A percentile compares a stretch with the other conserved stretches of the same genome.
Conservation (phyloP, 2,888 invertebrate genomes). For the Petrophora chlorosata region DNA sequence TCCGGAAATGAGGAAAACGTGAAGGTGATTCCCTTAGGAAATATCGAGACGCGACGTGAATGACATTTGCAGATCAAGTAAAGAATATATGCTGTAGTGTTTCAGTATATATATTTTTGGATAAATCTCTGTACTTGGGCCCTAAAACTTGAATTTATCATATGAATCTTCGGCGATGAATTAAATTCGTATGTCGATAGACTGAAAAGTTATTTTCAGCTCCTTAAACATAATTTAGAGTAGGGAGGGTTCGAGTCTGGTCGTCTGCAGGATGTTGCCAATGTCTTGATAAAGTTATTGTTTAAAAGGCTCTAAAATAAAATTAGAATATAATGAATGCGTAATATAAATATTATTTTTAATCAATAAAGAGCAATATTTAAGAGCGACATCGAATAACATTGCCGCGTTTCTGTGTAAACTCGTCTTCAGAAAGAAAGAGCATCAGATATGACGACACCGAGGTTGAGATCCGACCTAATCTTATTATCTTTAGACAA, state of each 20-base stretch:
- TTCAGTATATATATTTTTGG: constrained; percentile 56
- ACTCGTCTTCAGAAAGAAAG: no score
- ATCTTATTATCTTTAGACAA: no score
- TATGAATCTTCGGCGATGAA: constrained; percentile 56
- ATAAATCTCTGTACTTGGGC: constrained; percentile 70
- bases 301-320: constrained; percentile 75
- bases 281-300: constrained; percentile 69
- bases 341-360: constrained; percentile 83
- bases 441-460: no score
- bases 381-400: no score
- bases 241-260: constrained; percentile 41
- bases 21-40: background rate
- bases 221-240: constrained; percentile 63
- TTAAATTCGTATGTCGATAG: constrained; percentile 58
- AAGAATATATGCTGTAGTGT: no score
- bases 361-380: constrained; percentile 83
- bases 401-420: constrained; percentile 47
- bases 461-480: no score
- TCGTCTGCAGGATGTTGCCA: constrained; percentile 45
- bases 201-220: constrained; percentile 70
- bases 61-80: no score
- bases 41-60: background rate
- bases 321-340: constrained; percentile 68
- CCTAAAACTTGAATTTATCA: constrained; percentile 62
- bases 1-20: background rate